Percentiles rank a stretch among this genome's conserved stretches.
phyloP scores from a whole-genome alignment of 2,888 invertebrate species.

The Drosophila pseudotakahashii region DNA sequence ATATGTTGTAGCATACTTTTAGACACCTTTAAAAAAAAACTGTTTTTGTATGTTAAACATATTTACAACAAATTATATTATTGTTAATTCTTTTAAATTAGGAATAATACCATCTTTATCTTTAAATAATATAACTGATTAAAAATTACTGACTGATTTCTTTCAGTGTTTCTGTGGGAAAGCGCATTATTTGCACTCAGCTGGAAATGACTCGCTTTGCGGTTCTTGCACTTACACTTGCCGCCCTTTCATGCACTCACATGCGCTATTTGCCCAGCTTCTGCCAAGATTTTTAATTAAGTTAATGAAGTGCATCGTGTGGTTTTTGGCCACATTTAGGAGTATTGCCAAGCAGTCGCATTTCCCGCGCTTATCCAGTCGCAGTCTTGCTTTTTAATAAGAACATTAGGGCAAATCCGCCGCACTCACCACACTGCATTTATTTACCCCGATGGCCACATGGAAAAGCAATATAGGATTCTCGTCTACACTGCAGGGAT shows the following conservation, averaged over 20 bases:
- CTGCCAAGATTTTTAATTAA: constrained; percentile 70
- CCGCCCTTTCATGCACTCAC: constrained; percentile 17
- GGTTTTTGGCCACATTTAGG: constrained; percentile 57
- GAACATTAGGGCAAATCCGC: constrained; percentile 14
- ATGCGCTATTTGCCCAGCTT: constrained; percentile 20
- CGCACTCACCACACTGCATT: constrained; percentile 12
- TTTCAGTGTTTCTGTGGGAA: constrained; percentile 18
- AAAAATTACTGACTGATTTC: too few species aligned
- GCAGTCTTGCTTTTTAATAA: constrained; percentile 35
- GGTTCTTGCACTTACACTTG: constrained; percentile 50
- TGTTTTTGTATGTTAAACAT: too few species aligned
- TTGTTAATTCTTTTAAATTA: too few species aligned
- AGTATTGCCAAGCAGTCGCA: constrained; percentile 16
- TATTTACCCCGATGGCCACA: constrained; percentile 7
- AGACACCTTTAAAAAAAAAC: too few species aligned
- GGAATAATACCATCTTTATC: too few species aligned
- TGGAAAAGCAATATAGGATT: constrained; percentile 28
- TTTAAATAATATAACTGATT: too few species aligned
- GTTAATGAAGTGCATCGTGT: constrained; percentile 74
- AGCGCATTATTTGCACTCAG: constrained; percentile 57
- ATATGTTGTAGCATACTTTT: neutral
- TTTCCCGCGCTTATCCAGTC: constrained; percentile 14
- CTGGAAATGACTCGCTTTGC: constrained; percentile 70
- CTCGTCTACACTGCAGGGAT: constrained; percentile 27
- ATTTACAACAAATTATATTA: too few species aligned